A percentile compares a stretch with the other conserved stretches of the same genome.
These are phyloP conservation scores for Caenorhabditis japonica DNA, from an alignment of 2,888 invertebrate genomes.

Conservation along the genomic window DNA sequence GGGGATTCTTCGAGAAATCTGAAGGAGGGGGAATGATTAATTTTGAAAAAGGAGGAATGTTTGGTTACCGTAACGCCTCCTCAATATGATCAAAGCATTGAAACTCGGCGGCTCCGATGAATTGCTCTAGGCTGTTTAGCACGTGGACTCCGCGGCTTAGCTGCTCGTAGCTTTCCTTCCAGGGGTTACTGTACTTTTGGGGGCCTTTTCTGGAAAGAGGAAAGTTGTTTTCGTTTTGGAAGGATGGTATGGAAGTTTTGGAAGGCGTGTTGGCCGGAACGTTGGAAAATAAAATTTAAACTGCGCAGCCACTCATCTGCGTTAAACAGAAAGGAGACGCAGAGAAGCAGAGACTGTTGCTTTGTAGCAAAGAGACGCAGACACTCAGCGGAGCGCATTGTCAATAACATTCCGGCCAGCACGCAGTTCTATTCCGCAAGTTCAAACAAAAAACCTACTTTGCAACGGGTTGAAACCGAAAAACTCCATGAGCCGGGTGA, in stretches of 20 bases:
- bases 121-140: conserved; percentile 62
- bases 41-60: conserved; percentile 1
- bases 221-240: no score
- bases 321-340: no score
- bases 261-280: no score
- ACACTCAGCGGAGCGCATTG: no score
- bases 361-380: no score
- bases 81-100: conserved; percentile 72
- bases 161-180: conserved; percentile 98
- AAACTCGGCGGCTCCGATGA: conserved; percentile 68
- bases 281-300: no score
- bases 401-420: no score
- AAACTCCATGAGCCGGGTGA: conserved; percentile 88
- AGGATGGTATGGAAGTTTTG: no score
- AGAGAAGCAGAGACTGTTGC: no score
- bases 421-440: no score
- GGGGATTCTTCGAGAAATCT: conserved; percentile 56
- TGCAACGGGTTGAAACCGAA: conserved; percentile 85
- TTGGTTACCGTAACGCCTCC: conserved; percentile 65
- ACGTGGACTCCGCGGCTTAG: conserved; percentile 79
- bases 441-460: conserved; percentile 80
- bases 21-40: neutral
- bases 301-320: no score
- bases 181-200: conserved; percentile 85
- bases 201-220: no score